Conservation (phyloP, 2,888 invertebrate species). For the Sycophila texana region DNA sequence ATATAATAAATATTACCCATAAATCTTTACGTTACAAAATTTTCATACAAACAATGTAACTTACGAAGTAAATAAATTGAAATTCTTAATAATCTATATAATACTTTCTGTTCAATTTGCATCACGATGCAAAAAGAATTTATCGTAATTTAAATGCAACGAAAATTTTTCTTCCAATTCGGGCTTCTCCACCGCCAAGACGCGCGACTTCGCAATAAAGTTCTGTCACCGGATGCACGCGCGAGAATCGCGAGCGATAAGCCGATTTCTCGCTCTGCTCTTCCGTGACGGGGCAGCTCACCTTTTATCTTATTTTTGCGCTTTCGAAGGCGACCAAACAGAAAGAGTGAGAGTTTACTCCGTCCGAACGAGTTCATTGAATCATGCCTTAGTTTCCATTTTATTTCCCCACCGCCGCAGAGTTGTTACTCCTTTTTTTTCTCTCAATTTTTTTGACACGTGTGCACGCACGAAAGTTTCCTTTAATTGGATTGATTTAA, state of each 20-base stretch:
- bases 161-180: not conserved
- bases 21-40: too few species aligned
- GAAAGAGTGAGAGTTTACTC: conserved; percentile 1
- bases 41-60: too few species aligned
- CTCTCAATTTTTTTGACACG: not conserved
- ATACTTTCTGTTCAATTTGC: not conserved
- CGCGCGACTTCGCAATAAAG: not conserved
- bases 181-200: not conserved
- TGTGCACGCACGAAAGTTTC: conserved; percentile 7
- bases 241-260: conserved; percentile 14
- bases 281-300: conserved; percentile 36
- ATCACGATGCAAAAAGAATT: not conserved
- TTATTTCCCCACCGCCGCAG: not conserved
- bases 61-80: not conserved
- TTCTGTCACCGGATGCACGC: not conserved
- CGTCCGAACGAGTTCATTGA: conserved; percentile 15
- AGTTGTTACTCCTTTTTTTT: not conserved
- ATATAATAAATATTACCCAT: too few species aligned
- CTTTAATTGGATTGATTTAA: conserved; percentile 22
- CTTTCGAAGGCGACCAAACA: conserved; percentile 6
- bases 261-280: conserved; percentile 51
- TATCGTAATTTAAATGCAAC: not conserved
- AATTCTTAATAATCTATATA: not conserved
- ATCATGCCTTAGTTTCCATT: not conserved
- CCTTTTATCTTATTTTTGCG: conserved; percentile 7